These are phyloP conservation scores for Hestina assimilis DNA, from an alignment of 1,140 invertebrate genomes.

Conservation along the genomic window DNA sequence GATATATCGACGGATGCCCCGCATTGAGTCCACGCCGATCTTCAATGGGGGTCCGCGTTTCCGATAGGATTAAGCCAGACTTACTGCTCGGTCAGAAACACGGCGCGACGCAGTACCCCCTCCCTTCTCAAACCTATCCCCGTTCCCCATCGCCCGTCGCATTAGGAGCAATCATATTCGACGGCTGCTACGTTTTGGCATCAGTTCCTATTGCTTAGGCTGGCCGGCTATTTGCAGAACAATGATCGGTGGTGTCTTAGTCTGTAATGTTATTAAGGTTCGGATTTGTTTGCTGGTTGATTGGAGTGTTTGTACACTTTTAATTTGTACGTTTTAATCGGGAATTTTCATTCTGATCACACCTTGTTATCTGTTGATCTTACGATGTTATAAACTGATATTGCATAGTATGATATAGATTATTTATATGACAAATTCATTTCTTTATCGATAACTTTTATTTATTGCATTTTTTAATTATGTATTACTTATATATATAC, in stretches of 20 bases:
- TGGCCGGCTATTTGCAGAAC: conserved; percentile 65
- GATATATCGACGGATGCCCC: conserved; percentile 38
- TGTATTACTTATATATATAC: too few species aligned
- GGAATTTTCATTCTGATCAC: neutral
- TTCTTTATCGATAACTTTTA: too few species aligned
- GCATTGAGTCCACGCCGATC: conserved; percentile 53
- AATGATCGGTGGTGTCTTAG: conserved; percentile 72
- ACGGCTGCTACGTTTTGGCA: conserved; percentile 74
- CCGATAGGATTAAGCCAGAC: conserved; percentile 77
- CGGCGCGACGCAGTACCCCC: conserved; percentile 59
- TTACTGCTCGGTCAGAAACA: conserved; percentile 76
- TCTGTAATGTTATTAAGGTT: conserved; percentile 51
- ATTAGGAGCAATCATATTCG: conserved; percentile 77
- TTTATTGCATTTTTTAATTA: too few species aligned
- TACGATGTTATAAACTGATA: neutral
- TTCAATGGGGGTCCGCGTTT: conserved; percentile 74
- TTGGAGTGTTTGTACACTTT: neutral
- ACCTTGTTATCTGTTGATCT: neutral
- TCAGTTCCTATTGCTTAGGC: conserved; percentile 67
- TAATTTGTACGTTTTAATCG: neutral
- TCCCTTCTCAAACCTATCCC: conserved; percentile 36
- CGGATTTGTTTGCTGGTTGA: conserved; percentile 12
- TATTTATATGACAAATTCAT: too few species aligned
- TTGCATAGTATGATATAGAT: too few species aligned
- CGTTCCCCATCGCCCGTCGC: conserved; percentile 45